These are phyloP conservation scores for Lordiphosa collinella DNA, from an alignment of 1,140 invertebrate species.

Conservation along the genomic window DNA sequence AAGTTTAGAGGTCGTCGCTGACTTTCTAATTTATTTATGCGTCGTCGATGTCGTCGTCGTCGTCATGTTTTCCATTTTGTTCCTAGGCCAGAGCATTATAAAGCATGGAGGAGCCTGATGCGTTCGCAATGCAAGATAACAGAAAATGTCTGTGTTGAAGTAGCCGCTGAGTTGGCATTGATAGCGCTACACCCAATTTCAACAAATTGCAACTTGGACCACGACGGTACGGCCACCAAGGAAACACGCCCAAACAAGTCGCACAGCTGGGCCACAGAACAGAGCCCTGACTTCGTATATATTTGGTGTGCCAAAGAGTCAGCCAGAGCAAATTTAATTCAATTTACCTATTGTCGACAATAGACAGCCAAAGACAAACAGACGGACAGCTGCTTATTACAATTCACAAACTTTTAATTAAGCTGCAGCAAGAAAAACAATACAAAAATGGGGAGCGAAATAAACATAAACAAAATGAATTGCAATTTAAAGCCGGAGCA, in stretches of 20 bases:
- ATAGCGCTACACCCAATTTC: slow-evolving; percentile 63
- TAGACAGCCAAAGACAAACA: slow-evolving; percentile 11
- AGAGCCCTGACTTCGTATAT: slow-evolving; percentile 34
- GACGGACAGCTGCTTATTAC: slow-evolving; percentile 29
- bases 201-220: slow-evolving; percentile 41
- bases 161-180: slow-evolving; percentile 49
- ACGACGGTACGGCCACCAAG: slow-evolving; percentile 33
- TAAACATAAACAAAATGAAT: too few relatives aligned
- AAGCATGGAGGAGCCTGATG: slow-evolving; percentile 39
- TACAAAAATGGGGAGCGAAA: too few relatives aligned
- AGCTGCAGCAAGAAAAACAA: slow-evolving; percentile 19
- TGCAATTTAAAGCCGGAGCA: too few relatives aligned
- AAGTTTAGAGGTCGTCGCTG: slow-evolving; percentile 73
- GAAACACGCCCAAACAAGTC: slow-evolving; percentile 73
- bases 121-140: slow-evolving; percentile 37
- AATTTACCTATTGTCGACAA: slow-evolving; percentile 50
- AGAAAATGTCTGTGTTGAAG: slow-evolving; percentile 18
- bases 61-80: slow-evolving; percentile 48
- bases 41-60: slow-evolving; percentile 36
- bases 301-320: slow-evolving; percentile 6
- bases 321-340: slow-evolving; percentile 44
- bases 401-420: slow-evolving; percentile 42
- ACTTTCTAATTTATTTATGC: slow-evolving; percentile 78
- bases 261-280: slow-evolving; percentile 56
- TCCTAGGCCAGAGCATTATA: slow-evolving; percentile 40